Conservation (phyloP, 2,888 invertebrate species). For the Heliconius erato region DNA sequence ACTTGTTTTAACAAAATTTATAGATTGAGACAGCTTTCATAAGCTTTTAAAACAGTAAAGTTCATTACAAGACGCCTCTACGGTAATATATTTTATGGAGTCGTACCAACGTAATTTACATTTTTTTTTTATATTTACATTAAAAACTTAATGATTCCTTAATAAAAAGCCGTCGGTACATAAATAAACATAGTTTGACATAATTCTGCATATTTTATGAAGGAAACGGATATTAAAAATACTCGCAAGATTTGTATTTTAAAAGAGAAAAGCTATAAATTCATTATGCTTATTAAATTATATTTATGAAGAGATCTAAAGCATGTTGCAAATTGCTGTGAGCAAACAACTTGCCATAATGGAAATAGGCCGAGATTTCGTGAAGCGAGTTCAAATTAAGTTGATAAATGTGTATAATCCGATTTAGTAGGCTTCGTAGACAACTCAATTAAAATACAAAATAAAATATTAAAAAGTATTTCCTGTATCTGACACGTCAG, state of each 20-base stretch:
- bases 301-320: slow-evolving; percentile 9
- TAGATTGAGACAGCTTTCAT: slow-evolving; percentile 25
- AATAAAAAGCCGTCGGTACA: neutral
- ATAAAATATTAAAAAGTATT: neutral
- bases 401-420: slow-evolving; percentile 25
- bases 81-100: slow-evolving; percentile 24
- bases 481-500: neutral
- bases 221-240: neutral
- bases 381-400: slow-evolving; percentile 31
- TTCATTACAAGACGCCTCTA: slow-evolving; percentile 28
- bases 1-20: slow-evolving; percentile 5
- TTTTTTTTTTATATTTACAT: neutral
- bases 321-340: slow-evolving; percentile 10
- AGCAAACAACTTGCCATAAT: neutral
- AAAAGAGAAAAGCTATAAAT: neutral
- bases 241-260: too few relatives aligned
- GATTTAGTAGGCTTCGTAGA: slow-evolving; percentile 12
- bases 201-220: neutral
- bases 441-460: slow-evolving; percentile 31
- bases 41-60: slow-evolving; percentile 28
- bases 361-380: slow-evolving; percentile 24
- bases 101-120: neutral
- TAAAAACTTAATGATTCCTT: neutral
- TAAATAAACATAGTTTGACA: too few relatives aligned
- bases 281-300: slow-evolving; percentile 8